Evolutionary conservation across 2,797 vertebrate species (phyloP).

Genomic region (Danio choprae): DNA sequence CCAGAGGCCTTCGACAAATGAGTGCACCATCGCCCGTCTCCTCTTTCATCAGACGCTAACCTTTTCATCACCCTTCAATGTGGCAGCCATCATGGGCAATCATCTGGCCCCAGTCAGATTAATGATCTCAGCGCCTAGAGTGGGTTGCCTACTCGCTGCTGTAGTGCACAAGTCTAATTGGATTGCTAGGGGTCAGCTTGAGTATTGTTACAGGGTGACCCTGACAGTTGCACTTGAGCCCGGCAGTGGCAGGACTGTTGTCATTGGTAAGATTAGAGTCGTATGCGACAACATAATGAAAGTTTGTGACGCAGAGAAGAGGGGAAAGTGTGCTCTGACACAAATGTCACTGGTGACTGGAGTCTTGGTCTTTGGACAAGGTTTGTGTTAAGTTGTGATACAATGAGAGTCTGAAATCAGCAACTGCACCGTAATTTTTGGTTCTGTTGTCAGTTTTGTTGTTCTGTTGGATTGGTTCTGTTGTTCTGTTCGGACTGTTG

Average conservation of each 20-base stretch:
- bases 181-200: conserved; percentile 54
- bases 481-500: not conserved
- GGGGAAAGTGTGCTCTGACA: not conserved
- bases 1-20: conserved; percentile 73
- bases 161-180: conserved; percentile 54
- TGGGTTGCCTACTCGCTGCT: conserved; percentile 45
- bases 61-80: conserved; percentile 73
- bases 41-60: conserved; percentile 73
- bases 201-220: conserved; percentile 51
- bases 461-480: no score
- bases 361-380: not conserved
- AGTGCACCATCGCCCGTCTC: conserved; percentile 66
- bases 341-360: not conserved
- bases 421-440: not conserved
- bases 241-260: conserved; percentile 17
- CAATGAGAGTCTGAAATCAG: conserved; percentile 4
- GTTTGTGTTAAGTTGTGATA: not conserved
- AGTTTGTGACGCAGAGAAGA: conserved; percentile 13
- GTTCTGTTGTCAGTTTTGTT: no score
- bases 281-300: conserved; percentile 20
- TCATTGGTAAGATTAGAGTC: conserved; percentile 24
- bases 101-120: conserved; percentile 69
- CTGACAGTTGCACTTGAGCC: conserved; percentile 35
- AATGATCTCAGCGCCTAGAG: conserved; percentile 61
- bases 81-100: conserved; percentile 72